These are phyloP conservation scores for Harpalus rubripes DNA, from an alignment of 2,888 invertebrate genomes.

Conservation along the genomic window DNA sequence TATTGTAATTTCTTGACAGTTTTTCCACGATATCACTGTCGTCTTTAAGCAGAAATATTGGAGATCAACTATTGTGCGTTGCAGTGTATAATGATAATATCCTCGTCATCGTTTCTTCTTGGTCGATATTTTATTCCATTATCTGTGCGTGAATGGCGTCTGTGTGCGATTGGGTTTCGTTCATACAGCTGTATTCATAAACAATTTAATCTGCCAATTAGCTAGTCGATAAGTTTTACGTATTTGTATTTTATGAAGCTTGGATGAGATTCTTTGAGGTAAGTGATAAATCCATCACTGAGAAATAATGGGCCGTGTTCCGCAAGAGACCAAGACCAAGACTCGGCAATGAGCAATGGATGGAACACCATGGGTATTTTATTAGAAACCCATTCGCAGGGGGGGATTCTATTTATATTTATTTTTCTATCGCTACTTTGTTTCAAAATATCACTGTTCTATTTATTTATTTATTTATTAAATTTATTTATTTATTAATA, in stretches of 20 bases:
- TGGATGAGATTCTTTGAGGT: conserved; percentile 70
- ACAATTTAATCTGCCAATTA: conserved; percentile 75
- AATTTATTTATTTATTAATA: too few species aligned
- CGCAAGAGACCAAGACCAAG: neutral
- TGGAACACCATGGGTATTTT: conserved; percentile 1
- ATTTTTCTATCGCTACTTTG: too few species aligned
- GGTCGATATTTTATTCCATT: conserved; percentile 31
- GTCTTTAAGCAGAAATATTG: neutral
- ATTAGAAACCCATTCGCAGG: conserved; percentile 21
- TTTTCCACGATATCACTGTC: too few species aligned
- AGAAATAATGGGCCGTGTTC: conserved; percentile 70
- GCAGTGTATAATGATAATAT: neutral
- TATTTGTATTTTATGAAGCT: conserved; percentile 73
- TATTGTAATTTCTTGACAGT: too few species aligned
- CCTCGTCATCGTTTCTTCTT: neutral
- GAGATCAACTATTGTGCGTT: neutral
- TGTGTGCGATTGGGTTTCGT: conserved; percentile 72
- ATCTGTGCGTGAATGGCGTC: conserved; percentile 30
- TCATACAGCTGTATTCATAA: conserved; percentile 73
- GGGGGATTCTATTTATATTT: neutral
- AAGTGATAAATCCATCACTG: conserved; percentile 72
- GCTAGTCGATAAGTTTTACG: conserved; percentile 73
- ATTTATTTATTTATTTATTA: too few species aligned
- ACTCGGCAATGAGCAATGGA: neutral
- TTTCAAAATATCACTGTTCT: too few species aligned